A percentile compares a stretch with the other conserved stretches of the same genome.
Evolutionary conservation across 2,797 vertebrate genomes (phyloP).

Genomic region (Somateria mollissima): DNA sequence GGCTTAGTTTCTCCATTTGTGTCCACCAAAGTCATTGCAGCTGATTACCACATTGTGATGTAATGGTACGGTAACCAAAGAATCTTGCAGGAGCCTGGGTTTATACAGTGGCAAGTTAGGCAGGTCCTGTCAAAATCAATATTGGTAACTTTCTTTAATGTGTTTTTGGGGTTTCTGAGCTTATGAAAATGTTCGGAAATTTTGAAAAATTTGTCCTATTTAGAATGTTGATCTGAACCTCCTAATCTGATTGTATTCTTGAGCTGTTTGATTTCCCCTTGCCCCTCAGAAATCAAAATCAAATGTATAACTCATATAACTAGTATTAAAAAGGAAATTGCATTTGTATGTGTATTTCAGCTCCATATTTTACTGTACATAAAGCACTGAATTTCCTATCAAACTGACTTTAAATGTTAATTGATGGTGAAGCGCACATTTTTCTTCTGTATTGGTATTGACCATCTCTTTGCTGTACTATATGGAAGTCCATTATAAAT

Average conservation of each 20-base stretch:
- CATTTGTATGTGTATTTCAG: neutral
- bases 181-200: neutral
- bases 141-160: neutral
- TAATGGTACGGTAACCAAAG: neutral
- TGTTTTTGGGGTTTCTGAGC: too few species aligned
- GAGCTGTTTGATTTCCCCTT: neutral
- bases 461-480: neutral
- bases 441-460: neutral
- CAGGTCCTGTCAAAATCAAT: neutral
- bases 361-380: neutral
- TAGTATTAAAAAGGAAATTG: neutral
- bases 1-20: neutral
- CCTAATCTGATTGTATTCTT: neutral
- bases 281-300: constrained; percentile 2
- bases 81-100: neutral
- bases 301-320: neutral
- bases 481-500: neutral
- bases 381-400: neutral
- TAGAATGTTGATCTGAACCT: neutral
- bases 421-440: neutral
- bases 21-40: neutral
- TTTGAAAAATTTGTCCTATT: neutral
- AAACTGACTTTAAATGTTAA: neutral
- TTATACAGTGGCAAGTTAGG: neutral
- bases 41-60: neutral